Base-by-base conservation (phyloP, 2,888 invertebrate genomes). In the Pollenia amentaria region DNA sequence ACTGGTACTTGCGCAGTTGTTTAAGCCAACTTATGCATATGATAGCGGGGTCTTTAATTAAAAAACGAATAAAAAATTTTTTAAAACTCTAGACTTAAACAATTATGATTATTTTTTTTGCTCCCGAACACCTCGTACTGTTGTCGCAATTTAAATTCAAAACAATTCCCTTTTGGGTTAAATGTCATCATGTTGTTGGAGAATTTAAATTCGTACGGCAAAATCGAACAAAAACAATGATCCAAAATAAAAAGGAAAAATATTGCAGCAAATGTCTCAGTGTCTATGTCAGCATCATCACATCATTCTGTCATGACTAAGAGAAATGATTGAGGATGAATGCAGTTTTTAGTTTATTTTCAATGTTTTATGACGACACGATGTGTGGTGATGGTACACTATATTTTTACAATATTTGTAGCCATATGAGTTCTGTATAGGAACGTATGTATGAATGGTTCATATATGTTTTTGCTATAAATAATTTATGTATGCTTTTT, bases 251-350 rank as follows among this genome's bases (percentile, higher is more conserved):
- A n/a, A 53, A 44, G 40, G 12, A 38, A 62, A 84, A 65, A 48
- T 38, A 69, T 79, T 46, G 38, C 46, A n/a, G 38, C 29, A 40
- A 87, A 87, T 86, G 86, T 87, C 86, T 87, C 86, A 84, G 76
- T 77, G 84, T 72, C 83, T 83, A 72, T 84, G 86, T 84, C 86
- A 87, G 76, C 83, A 73, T 55, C 72, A 72, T 16, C 70, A 46
- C 67, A 69, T 44, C 44, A 55, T 18, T 65, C 60, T 53, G 60
- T 40, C 70, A 76, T 53, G 42, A 75, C 62, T 46, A 62, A 40
- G 16, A 53, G 62, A 67, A 9, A 65, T 73, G 44, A 10, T 60
- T 84, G 51, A 18, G 38, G 42, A 18, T 55, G 38, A 40, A 29
- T 51, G 60, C 12, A 53, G 38, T 62, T 80, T 76, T 48, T 57